Evolutionary conservation across 2,797 vertebrate species (phyloP).

Genomic region (Chelmon rostratus): DNA sequence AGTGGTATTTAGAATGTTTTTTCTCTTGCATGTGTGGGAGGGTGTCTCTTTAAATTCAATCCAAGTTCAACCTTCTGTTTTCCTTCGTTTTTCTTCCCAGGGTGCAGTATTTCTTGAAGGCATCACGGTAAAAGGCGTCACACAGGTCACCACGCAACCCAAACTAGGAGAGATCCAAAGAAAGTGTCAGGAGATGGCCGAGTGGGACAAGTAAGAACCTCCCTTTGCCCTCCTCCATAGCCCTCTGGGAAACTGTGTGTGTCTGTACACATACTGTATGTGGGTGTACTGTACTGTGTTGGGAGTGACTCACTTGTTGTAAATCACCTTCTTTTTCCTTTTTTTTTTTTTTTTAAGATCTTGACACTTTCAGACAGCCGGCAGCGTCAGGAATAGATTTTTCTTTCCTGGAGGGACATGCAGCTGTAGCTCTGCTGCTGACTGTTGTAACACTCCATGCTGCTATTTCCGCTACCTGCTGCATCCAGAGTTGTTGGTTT

Average conservation of each 20-base stretch:
- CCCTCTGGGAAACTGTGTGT: conserved; percentile 47
- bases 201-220: conserved; percentile 93
- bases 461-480: conserved; percentile 23
- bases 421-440: conserved; percentile 26
- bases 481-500: conserved; percentile 15
- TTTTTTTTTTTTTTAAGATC: conserved; percentile 27
- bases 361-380: conserved; percentile 51
- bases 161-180: conserved; percentile 93
- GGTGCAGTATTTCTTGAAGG: conserved; percentile 97
- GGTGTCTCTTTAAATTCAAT: conserved; percentile 38
- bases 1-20: background rate
- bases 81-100: conserved; percentile 75
- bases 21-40: conserved; percentile 54
- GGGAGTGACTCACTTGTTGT: conserved; percentile 68
- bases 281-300: conserved; percentile 54
- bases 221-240: conserved; percentile 31
- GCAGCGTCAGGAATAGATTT: conserved; percentile 67
- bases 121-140: conserved; percentile 92
- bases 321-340: conserved; percentile 21
- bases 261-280: conserved; percentile 14
- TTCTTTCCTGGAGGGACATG: conserved; percentile 41
- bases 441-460: conserved; percentile 25
- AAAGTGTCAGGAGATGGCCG: conserved; percentile 94
- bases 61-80: conserved; percentile 41
- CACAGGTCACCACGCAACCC: conserved; percentile 93